Percentiles rank a stretch among this genome's conserved stretches.
phyloP scores from a whole-genome alignment of 2,797 vertebrate species.

The Champsocephalus gunnari region DNA sequence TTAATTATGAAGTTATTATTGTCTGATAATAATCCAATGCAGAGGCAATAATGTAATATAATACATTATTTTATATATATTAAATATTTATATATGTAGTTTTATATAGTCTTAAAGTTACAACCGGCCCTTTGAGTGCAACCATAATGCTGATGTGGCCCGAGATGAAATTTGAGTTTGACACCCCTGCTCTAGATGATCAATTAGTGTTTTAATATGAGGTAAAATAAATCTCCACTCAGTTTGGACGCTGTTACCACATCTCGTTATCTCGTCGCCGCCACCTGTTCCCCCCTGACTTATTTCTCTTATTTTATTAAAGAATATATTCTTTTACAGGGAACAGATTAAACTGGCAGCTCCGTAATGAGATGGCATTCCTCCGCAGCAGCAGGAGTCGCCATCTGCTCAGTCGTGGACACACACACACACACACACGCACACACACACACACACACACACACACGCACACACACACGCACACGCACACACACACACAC shows the following conservation, averaged over 20 bases:
- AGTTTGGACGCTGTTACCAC: too few species aligned
- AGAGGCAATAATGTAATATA: too few species aligned
- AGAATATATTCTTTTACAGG: constrained; percentile 32
- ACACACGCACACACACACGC: background rate
- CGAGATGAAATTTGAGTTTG: too few species aligned
- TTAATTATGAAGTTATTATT: too few species aligned
- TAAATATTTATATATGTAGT: too few species aligned
- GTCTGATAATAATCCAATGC: too few species aligned
- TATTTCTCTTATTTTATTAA: constrained; percentile 44
- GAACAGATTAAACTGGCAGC: constrained; percentile 60
- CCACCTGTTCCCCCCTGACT: constrained; percentile 41
- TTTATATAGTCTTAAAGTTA: too few species aligned
- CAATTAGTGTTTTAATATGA: too few species aligned
- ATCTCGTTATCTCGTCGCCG: constrained; percentile 11
- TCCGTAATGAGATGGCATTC: constrained; percentile 67
- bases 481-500: background rate
- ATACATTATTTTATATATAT: too few species aligned
- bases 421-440: background rate
- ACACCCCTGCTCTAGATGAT: too few species aligned
- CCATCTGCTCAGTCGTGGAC: constrained; percentile 65
- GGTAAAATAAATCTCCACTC: background rate
- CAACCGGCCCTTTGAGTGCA: too few species aligned
- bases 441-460: background rate
- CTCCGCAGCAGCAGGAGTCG: constrained; percentile 63
- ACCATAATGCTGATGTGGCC: too few species aligned